Evolutionary conservation across 2,888 invertebrate species (phyloP), one percentile per base, ranked within the genome.

Genomic region (Sinhomidia bicolor): DNA sequence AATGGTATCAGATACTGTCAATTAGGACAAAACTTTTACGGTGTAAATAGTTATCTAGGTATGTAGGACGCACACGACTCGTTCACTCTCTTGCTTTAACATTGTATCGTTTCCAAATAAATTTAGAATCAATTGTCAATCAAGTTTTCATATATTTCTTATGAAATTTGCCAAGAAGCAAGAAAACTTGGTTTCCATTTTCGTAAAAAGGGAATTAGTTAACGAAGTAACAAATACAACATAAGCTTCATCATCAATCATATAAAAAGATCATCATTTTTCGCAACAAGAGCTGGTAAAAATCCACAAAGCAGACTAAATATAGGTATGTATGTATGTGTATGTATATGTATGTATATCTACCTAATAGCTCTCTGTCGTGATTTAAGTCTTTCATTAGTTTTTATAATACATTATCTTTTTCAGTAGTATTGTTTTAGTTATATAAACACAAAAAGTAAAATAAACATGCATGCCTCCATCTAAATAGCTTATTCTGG

Each of bases 311-410:
- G 36, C 36, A 36, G 7, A 36, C 36, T n/a, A n/a, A n/a, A n/a
- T n/a, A n/a, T n/a, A n/a, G n/a, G n/a, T 36, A 36, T 36, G 36
- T 36, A 36, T 36, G 36, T 36, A 36, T 36, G 7, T 3, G 36
- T 36, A 36, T 36, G 7, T 36, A n/a, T n/a, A n/a, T n/a, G n/a
- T n/a, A n/a, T n/a, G n/a, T 20, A 26, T 12, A 62, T 62, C n/a
- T n/a, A n/a, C n/a, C n/a, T 5, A 29, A 32, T 32, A 65, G 65
- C 65, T 65, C 65, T 65, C 65, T 14, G 32, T 65, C 65, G 65
- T 65, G 32, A 14, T 36, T 32, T 32, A 32, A 65, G 65, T 65
- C 65, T 65, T 65, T 65, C 65, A n/a, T 65, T 62, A 62, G 12
- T 57, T 23, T n/a, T 57, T 17, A 23, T 57, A 29, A 65, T 36